Percentiles rank a stretch among this genome's conserved stretches.
Conservation (phyloP, 2,888 invertebrate genomes). For the Amiota mariae region DNA sequence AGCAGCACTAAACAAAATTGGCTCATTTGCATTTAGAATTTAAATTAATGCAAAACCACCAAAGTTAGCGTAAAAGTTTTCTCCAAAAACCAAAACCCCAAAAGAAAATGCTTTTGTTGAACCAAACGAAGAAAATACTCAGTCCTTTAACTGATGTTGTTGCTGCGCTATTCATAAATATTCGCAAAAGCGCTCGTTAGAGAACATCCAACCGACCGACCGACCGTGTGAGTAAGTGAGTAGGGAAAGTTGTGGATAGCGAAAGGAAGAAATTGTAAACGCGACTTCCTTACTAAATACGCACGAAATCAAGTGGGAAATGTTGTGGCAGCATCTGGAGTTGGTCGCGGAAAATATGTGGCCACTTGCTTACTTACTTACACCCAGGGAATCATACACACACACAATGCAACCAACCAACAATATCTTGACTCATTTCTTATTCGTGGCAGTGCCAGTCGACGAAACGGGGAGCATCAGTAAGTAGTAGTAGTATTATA, state of each 20-base stretch:
- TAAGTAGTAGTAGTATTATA: too few relatives aligned
- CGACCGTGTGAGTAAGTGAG: too few relatives aligned
- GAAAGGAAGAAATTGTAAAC: constrained; percentile 41
- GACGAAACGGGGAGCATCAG: constrained; percentile 33
- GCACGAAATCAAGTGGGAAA: constrained; percentile 65
- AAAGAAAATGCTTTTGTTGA: neutral
- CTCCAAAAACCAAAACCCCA: constrained; percentile 13
- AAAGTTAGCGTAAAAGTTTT: constrained; percentile 57
- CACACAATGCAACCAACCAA: too few relatives aligned
- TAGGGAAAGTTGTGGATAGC: too few relatives aligned
- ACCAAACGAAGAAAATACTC: constrained; percentile 10
- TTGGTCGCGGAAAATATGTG: constrained; percentile 57
- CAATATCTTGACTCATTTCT: constrained; percentile 57
- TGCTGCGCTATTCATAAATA: constrained; percentile 66
- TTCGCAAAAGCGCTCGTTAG: constrained; percentile 66
- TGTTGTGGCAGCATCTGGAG: constrained; percentile 58
- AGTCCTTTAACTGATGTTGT: neutral
- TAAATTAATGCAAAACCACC: constrained; percentile 69
- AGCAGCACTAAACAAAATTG: constrained; percentile 64
- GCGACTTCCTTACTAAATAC: constrained; percentile 68
- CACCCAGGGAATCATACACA: neutral
- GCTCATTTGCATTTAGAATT: constrained; percentile 71
- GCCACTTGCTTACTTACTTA: constrained; percentile 35
- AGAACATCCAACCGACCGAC: constrained; percentile 28
- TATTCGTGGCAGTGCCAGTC: constrained; percentile 55